Percentiles rank a stretch among this genome's conserved stretches.
These are phyloP conservation scores for Cryptus armator DNA, from an alignment of 2,888 invertebrate genomes.

Conservation along the genomic window DNA sequence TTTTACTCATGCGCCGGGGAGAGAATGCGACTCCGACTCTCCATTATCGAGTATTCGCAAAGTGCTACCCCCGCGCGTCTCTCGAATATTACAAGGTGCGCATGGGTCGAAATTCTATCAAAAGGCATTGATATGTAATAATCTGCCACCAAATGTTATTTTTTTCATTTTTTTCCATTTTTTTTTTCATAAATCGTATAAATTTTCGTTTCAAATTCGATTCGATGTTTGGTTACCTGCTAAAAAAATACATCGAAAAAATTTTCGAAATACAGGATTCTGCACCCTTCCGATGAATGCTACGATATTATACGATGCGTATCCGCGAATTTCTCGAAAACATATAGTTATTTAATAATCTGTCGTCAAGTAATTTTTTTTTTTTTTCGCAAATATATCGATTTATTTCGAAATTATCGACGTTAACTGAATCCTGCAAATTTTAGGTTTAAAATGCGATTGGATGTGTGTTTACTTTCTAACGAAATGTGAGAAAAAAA, in stretches of 20 bases:
- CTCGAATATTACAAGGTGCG: constrained; percentile 14
- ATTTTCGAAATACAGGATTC: too few species aligned
- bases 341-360: not conserved
- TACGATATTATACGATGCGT: too few species aligned
- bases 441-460: not conserved
- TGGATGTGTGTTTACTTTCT: not conserved
- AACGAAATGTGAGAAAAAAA: not conserved
- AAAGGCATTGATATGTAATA: not conserved
- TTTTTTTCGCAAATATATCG: not conserved
- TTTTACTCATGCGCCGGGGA: constrained; percentile 70
- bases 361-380: not conserved
- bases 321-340: too few species aligned
- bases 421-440: not conserved
- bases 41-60: constrained; percentile 60
- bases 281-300: too few species aligned
- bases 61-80: constrained; percentile 37
- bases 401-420: not conserved
- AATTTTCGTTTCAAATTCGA: too few species aligned
- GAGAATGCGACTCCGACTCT: constrained; percentile 27
- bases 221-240: too few species aligned
- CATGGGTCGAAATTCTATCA: not conserved
- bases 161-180: not conserved
- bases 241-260: too few species aligned
- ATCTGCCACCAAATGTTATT: not conserved
- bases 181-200: too few species aligned